Evolutionary conservation across 2,888 invertebrate species (phyloP).

Genomic region (Apotomis capreana): DNA sequence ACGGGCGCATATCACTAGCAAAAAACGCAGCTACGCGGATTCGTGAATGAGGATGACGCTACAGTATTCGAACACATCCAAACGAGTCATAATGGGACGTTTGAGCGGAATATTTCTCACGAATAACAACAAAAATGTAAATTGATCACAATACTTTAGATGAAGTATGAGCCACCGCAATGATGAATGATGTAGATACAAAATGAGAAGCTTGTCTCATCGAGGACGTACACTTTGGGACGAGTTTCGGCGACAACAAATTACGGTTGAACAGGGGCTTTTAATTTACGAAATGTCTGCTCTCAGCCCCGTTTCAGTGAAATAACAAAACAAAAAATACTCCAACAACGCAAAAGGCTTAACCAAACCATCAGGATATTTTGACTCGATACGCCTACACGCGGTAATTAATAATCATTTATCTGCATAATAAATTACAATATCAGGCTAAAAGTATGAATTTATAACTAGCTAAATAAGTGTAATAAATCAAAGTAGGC

Average conservation of each 20-base stretch:
- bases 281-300: slow-evolving; percentile 6
- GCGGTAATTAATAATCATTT: slow-evolving; percentile 34
- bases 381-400: slow-evolving; percentile 30
- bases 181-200: slow-evolving; percentile 14
- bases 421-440: slow-evolving; percentile 32
- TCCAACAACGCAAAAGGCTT: neutral
- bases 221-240: slow-evolving; percentile 4
- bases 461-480: slow-evolving; percentile 33
- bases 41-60: slow-evolving; percentile 33
- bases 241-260: slow-evolving; percentile 9
- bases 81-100: neutral
- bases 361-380: slow-evolving; percentile 25
- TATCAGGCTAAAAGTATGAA: slow-evolving; percentile 24
- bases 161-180: slow-evolving; percentile 3
- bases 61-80: slow-evolving; percentile 1
- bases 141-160: neutral
- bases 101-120: neutral
- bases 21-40: slow-evolving; percentile 51
- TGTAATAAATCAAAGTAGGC: slow-evolving; percentile 34
- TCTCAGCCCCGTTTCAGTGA: neutral
- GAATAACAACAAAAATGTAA: neutral
- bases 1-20: slow-evolving; percentile 54
- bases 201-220: slow-evolving; percentile 7
- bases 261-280: slow-evolving; percentile 16
- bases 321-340: slow-evolving; percentile 5